Evolutionary conservation across 1,140 invertebrate genomes (phyloP).

Genomic region (Aphaenogaster ashmeadi): DNA sequence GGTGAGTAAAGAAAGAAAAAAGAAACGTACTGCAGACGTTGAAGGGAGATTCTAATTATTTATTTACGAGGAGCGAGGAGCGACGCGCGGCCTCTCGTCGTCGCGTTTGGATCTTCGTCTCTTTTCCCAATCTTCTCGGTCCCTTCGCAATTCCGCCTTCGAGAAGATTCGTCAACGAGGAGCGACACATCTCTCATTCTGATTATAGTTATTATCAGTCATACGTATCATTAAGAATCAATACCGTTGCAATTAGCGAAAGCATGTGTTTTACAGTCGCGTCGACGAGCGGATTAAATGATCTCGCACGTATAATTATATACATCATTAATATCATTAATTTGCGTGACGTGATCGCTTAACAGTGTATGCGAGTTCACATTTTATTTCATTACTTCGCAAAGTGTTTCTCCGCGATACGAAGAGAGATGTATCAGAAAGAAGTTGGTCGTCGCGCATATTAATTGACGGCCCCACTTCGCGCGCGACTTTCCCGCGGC

Average conservation of each 20-base stretch:
- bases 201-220: slow-evolving; percentile 39
- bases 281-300: background rate
- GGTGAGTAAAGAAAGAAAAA: slow-evolving; percentile 48
- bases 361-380: background rate
- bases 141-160: background rate
- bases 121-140: slow-evolving; percentile 3
- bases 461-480: slow-evolving; percentile 61
- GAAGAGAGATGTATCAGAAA: slow-evolving; percentile 44
- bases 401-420: slow-evolving; percentile 8
- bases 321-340: slow-evolving; percentile 7
- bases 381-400: background rate
- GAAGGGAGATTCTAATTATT: slow-evolving; percentile 79
- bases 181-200: slow-evolving; percentile 21
- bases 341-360: background rate
- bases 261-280: background rate
- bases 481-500: slow-evolving; percentile 54
- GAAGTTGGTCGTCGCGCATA: slow-evolving; percentile 52
- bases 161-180: slow-evolving; percentile 26
- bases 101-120: slow-evolving; percentile 52
- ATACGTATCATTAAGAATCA: background rate
- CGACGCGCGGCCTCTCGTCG: slow-evolving; percentile 28
- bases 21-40: slow-evolving; percentile 48
- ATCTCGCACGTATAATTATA: background rate
- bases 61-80: slow-evolving; percentile 70
- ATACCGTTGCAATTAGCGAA: background rate